Percentiles rank a stretch among this genome's conserved stretches.
Conservation (phyloP, 2,888 invertebrate species). For the Gryllus longicercus region DNA sequence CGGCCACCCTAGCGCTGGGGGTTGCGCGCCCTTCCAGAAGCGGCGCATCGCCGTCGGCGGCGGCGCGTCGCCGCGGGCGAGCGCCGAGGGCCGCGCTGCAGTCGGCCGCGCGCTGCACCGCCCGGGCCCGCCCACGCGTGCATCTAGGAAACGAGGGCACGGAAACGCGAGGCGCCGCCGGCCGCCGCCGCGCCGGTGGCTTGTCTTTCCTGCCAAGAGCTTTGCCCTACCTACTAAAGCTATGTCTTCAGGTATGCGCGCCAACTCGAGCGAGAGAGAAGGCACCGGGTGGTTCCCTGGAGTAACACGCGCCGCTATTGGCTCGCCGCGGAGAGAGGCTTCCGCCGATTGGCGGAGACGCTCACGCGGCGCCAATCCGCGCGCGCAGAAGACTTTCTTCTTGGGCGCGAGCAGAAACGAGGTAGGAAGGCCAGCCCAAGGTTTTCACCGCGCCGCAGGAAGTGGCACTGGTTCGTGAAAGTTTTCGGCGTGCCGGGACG, state of each 20-base stretch:
- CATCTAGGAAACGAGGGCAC: too few relatives aligned
- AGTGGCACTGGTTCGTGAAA: not conserved
- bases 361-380: conserved; percentile 20
- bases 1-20: too few relatives aligned
- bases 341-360: conserved; percentile 30
- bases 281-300: not conserved
- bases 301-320: not conserved
- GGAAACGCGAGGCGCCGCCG: too few relatives aligned
- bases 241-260: conserved; percentile 10
- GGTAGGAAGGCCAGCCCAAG: conserved; percentile 34
- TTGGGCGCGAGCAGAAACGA: conserved; percentile 32
- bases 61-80: too few relatives aligned
- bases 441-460: conserved; percentile 22
- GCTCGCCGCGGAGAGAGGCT: not conserved
- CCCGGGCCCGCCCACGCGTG: too few relatives aligned
- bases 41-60: too few relatives aligned
- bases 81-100: too few relatives aligned
- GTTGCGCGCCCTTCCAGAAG: too few relatives aligned
- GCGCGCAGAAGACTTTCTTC: conserved; percentile 29
- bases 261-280: not conserved
- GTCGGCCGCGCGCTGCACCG: too few relatives aligned
- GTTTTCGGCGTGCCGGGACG: not conserved
- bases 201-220: not conserved
- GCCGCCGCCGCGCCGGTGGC: not conserved
- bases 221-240: not conserved